These are phyloP conservation scores for Corythornis madagascariensis DNA, from an alignment of 2,113 vertebrate genomes.

Conservation along the genomic window DNA sequence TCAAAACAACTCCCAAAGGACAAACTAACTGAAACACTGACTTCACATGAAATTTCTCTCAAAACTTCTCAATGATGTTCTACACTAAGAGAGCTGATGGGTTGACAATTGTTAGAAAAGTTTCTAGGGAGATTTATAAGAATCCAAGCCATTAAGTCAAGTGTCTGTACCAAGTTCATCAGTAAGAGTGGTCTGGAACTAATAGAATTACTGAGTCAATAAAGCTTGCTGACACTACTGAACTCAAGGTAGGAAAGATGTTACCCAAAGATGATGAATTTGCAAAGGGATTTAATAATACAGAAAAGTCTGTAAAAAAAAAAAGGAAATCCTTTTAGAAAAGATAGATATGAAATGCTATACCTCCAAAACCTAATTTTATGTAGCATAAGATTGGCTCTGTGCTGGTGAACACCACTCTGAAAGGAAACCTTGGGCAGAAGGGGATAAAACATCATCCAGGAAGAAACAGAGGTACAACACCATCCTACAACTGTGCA, in stretches of 20 bases:
- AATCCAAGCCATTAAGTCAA: neutral
- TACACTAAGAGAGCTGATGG: neutral
- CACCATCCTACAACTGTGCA: neutral
- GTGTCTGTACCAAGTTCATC: neutral
- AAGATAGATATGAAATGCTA: neutral
- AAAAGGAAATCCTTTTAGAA: neutral
- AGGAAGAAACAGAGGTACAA: neutral
- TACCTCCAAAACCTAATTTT: neutral
- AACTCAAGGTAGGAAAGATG: neutral
- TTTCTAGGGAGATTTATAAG: neutral
- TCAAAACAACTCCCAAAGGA: neutral
- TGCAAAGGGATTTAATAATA: neutral
- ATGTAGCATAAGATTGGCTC: neutral
- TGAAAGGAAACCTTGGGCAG: neutral
- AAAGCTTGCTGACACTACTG: neutral
- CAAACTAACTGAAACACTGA: neutral
- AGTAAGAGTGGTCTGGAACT: neutral
- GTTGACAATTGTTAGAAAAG: neutral
- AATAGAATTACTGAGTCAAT: neutral
- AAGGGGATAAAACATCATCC: neutral
- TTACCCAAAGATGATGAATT: neutral
- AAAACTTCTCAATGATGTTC: neutral
- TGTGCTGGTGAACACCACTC: neutral
- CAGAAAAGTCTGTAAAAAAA: neutral
- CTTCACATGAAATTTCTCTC: neutral